A percentile compares a stretch with the other conserved stretches of the same genome.
These are phyloP conservation scores for Urophycis tenuis DNA, from an alignment of 2,797 vertebrate genomes.

Conservation along the genomic window DNA sequence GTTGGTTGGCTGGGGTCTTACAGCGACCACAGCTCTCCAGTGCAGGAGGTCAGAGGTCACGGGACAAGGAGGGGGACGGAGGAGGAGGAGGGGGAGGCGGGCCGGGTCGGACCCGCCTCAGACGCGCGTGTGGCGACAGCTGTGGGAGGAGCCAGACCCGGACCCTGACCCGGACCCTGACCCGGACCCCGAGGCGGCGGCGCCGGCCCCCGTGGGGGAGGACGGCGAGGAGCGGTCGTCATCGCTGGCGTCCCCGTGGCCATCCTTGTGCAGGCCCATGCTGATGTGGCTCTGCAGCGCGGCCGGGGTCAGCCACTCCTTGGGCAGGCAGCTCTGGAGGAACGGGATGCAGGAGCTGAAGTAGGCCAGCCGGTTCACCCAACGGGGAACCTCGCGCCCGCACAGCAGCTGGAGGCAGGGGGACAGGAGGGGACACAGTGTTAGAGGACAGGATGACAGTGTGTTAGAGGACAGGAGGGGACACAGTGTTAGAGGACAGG, in stretches of 20 bases:
- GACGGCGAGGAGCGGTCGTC: conserved; percentile 59
- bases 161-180: conserved; percentile 63
- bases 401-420: conserved; percentile 75
- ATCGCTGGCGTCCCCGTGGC: conserved; percentile 75
- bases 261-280: conserved; percentile 85
- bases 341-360: conserved; percentile 94
- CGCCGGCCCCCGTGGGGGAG: conserved; percentile 67
- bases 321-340: conserved; percentile 90
- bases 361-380: conserved; percentile 93
- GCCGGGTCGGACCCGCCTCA: conserved; percentile 50
- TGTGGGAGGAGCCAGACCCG: conserved; percentile 72
- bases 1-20: conserved; percentile 48
- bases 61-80: not conserved
- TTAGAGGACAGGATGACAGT: too few species aligned
- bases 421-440: too few species aligned
- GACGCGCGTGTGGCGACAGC: conserved; percentile 85
- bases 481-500: too few species aligned
- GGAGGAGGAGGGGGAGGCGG: not conserved
- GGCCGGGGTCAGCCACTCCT: conserved; percentile 90
- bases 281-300: conserved; percentile 92
- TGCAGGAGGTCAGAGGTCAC: not conserved
- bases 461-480: too few species aligned
- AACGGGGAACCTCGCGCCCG: conserved; percentile 86
- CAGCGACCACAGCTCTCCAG: not conserved
- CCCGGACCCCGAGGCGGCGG: conserved; percentile 39